These are phyloP conservation scores for Girardia tigrina DNA, from an alignment of 2,888 invertebrate species.

Conservation along the genomic window DNA sequence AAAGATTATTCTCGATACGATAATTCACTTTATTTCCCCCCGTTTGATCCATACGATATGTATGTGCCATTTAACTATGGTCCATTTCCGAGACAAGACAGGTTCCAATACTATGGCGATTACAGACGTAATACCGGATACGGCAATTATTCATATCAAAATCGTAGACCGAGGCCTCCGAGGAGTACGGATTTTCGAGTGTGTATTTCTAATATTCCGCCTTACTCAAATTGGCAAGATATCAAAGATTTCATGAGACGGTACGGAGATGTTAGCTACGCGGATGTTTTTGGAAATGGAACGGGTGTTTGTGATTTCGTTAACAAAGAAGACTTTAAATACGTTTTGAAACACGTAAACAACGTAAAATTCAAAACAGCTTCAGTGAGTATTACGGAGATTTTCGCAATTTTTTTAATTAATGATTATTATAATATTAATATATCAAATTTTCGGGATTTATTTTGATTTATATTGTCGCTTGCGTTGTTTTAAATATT, in stretches of 20 bases:
- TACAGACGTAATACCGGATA: not conserved
- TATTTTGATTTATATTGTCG: too few species aligned
- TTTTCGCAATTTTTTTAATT: too few species aligned
- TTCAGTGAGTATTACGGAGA: not conserved
- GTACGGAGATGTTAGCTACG: not conserved
- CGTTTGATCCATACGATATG: not conserved
- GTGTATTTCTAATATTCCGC: not conserved
- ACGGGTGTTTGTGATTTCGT: not conserved
- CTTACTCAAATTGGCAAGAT: not conserved
- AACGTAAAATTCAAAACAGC: not conserved
- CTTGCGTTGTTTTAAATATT: too few species aligned
- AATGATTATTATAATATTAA: too few species aligned
- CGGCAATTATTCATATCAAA: not conserved
- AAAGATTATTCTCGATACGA: not conserved
- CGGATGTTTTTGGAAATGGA: not conserved
- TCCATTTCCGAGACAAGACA: not conserved
- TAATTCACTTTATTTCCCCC: not conserved
- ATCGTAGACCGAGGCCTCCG: not conserved
- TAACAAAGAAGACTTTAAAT: not conserved
- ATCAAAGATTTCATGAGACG: not conserved
- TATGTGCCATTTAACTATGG: not conserved
- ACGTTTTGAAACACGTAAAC: not conserved
- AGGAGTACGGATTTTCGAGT: not conserved
- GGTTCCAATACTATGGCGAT: not conserved
- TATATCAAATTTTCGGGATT: too few species aligned